Conservation (phyloP, 2,797 vertebrate species). For the Spatula clypeata region DNA sequence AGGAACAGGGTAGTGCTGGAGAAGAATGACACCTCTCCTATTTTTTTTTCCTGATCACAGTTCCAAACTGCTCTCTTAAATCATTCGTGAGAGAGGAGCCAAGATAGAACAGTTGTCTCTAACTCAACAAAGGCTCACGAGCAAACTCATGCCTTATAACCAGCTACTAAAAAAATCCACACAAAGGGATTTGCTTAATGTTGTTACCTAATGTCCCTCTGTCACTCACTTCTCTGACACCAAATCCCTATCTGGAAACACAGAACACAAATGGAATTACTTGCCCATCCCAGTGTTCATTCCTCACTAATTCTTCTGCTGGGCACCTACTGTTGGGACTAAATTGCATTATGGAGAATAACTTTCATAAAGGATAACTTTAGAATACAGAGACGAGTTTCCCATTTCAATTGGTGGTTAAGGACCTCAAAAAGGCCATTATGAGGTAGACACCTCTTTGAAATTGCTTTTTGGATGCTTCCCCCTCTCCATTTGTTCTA, state of each 20-base stretch:
- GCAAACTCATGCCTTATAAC: neutral
- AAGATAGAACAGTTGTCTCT: neutral
- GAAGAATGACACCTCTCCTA: neutral
- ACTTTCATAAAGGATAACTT: neutral
- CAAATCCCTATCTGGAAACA: neutral
- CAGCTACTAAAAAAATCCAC: neutral
- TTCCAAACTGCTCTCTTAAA: neutral
- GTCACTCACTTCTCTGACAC: neutral
- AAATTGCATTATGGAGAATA: neutral
- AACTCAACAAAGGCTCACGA: neutral
- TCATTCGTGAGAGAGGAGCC: neutral
- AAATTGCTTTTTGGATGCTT: neutral
- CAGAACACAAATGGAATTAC: neutral
- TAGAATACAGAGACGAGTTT: neutral
- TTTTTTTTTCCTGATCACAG: neutral
- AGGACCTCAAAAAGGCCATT: neutral
- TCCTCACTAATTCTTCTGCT: neutral
- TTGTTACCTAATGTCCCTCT: neutral
- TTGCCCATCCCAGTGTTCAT: neutral
- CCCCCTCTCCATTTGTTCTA: neutral
- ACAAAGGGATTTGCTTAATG: neutral
- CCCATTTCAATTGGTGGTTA: neutral
- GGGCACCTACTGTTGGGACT: neutral
- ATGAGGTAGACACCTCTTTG: neutral
- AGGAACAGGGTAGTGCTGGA: rapidly evolving